Conservation (phyloP, 1,140 invertebrate genomes). For the Apocrypta bakeri region DNA sequence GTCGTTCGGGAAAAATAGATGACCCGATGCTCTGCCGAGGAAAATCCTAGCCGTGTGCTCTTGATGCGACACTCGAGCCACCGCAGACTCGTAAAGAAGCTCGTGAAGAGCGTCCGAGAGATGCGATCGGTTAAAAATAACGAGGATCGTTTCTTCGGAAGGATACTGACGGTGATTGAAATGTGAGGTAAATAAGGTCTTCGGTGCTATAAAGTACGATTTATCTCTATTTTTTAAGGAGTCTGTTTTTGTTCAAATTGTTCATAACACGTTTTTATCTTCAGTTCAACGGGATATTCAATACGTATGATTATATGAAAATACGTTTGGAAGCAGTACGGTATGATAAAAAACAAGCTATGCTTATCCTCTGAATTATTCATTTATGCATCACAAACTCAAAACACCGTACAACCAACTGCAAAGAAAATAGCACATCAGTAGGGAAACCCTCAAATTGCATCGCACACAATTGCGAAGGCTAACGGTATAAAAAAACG, state of each 20-base stretch:
- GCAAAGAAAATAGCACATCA: neutral
- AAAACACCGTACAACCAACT: neutral
- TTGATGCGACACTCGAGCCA: constrained; percentile 19
- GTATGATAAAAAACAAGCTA: no score
- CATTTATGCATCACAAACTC: neutral
- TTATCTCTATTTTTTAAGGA: no score
- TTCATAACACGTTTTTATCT: no score
- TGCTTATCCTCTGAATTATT: no score
- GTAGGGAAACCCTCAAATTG: neutral
- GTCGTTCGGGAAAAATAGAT: constrained; percentile 25
- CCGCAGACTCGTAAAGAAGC: neutral
- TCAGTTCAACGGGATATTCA: no score
- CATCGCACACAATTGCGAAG: neutral
- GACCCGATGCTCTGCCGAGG: neutral
- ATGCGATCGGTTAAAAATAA: constrained; percentile 14
- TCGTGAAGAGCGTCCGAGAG: neutral
- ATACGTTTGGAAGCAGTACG: no score
- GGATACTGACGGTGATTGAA: constrained; percentile 24
- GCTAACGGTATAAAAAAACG: neutral
- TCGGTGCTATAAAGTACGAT: neutral
- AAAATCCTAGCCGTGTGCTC: constrained; percentile 4
- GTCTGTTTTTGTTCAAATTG: no score
- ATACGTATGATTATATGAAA: no score
- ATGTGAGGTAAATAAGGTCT: neutral
- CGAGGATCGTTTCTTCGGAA: constrained; percentile 16